Evolutionary conservation across 2,888 invertebrate genomes (phyloP).

Genomic region (Microchrysa polita): DNA sequence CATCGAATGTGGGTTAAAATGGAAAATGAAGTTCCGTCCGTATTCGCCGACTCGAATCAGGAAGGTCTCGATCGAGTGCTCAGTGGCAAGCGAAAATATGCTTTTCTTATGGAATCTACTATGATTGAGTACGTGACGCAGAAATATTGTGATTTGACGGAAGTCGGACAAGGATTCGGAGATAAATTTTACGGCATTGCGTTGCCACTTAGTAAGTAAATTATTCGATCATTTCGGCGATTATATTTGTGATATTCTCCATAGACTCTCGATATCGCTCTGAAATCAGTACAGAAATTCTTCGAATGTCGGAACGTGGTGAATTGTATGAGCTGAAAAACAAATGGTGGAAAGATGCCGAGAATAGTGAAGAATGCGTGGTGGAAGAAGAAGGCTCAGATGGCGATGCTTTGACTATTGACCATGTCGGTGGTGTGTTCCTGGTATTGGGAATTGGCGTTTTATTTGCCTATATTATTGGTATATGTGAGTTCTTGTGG

Average conservation of each 20-base stretch:
- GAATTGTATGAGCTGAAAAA: conserved; percentile 81
- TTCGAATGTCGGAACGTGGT: conserved; percentile 91
- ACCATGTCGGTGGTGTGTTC: conserved; percentile 86
- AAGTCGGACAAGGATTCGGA: conserved; percentile 84
- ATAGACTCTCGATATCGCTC: conserved; percentile 81
- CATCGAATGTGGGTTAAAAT: conserved; percentile 93
- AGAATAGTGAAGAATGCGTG: conserved; percentile 59
- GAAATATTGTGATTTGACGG: conserved; percentile 83
- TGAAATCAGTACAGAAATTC: conserved; percentile 84
- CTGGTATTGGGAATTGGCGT: conserved; percentile 79
- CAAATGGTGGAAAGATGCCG: conserved; percentile 88
- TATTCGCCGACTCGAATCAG: conserved; percentile 82
- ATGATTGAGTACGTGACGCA: conserved; percentile 92
- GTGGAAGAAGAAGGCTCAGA: neutral
- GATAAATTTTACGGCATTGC: conserved; percentile 95
- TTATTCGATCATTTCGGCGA: too few relatives aligned
- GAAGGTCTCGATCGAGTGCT: conserved; percentile 88
- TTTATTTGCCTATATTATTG: conserved; percentile 73
- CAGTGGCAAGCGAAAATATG: conserved; percentile 83
- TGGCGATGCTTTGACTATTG: conserved; percentile 57
- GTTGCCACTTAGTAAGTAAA: conserved; percentile 83
- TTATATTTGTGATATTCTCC: too few relatives aligned
- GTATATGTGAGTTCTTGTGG: conserved; percentile 81
- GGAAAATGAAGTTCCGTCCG: conserved; percentile 83
- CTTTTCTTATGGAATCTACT: conserved; percentile 96